phyloP scores from a whole-genome alignment of 2,113 vertebrate genomes.

The Asarcornis scutulata region DNA sequence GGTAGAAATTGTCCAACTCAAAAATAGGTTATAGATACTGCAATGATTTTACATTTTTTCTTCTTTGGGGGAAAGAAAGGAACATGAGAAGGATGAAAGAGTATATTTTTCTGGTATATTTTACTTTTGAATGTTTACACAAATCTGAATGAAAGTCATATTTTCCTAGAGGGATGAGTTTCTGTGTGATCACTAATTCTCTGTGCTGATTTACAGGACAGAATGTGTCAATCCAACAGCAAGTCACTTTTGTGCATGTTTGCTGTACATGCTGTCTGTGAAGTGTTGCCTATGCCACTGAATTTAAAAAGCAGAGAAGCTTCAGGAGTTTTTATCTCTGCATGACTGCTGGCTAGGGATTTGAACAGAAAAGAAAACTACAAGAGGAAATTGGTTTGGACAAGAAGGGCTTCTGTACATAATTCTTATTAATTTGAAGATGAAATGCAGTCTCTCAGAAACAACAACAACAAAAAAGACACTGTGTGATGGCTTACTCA shows the following conservation, averaged over 20 bases:
- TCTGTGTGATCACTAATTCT: conserved; percentile 54
- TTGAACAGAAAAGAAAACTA: conserved; percentile 53
- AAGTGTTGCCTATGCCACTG: conserved; percentile 24
- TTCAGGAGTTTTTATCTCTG: conserved; percentile 60
- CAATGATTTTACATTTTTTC: neutral
- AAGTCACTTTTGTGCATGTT: neutral
- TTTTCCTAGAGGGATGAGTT: conserved; percentile 50
- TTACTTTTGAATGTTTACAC: conserved; percentile 27
- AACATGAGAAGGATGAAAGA: neutral
- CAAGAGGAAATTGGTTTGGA: conserved; percentile 50
- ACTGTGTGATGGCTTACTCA: conserved; percentile 15
- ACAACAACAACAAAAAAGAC: neutral
- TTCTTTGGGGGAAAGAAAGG: neutral
- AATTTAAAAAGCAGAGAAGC: conserved; percentile 56
- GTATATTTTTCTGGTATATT: neutral
- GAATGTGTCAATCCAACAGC: conserved; percentile 55
- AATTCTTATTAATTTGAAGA: conserved; percentile 68
- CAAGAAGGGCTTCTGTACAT: conserved; percentile 56
- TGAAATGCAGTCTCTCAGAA: conserved; percentile 32
- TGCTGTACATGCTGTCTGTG: conserved; percentile 31
- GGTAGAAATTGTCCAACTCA: neutral
- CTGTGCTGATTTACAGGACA: conserved; percentile 48
- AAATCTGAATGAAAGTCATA: neutral
- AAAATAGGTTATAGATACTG: neutral
- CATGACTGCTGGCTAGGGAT: conserved; percentile 42